Conservation (phyloP, 2,888 invertebrate species). For the Cheiracanthium punctorium region DNA sequence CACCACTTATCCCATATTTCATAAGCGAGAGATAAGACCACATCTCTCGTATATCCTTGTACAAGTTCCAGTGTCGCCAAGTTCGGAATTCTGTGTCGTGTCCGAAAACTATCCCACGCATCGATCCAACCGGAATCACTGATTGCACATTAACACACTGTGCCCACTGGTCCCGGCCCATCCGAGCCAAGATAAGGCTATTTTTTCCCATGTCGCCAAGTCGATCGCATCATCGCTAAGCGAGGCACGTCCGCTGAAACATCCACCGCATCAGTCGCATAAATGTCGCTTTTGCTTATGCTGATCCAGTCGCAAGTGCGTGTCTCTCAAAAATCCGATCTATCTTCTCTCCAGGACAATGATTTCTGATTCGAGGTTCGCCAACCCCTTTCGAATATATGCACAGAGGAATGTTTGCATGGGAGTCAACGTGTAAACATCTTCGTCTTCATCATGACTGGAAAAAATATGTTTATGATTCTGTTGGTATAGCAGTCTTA, state of each 20-base stretch:
- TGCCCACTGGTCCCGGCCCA: not conserved
- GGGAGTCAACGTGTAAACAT: no score
- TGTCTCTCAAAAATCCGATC: not conserved
- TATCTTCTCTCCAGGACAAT: not conserved
- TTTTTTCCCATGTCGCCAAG: not conserved
- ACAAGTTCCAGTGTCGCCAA: no score
- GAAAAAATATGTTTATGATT: no score
- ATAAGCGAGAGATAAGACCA: no score
- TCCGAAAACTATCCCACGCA: not conserved
- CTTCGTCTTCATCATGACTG: no score
- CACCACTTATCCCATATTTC: no score
- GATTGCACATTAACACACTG: constrained; percentile 1
- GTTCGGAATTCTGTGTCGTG: not conserved
- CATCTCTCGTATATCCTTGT: no score
- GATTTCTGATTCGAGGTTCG: not conserved
- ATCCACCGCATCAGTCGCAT: not conserved
- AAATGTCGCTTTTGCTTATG: not conserved
- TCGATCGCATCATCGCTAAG: not conserved
- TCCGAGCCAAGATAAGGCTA: not conserved
- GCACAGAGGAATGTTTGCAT: no score
- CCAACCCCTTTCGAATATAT: not conserved
- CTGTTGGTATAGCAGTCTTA: no score
- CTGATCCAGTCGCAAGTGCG: not conserved
- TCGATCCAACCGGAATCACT: not conserved
- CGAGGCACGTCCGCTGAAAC: not conserved